phyloP scores from a whole-genome alignment of 2,113 vertebrate genomes.

The Amazona vittata region DNA sequence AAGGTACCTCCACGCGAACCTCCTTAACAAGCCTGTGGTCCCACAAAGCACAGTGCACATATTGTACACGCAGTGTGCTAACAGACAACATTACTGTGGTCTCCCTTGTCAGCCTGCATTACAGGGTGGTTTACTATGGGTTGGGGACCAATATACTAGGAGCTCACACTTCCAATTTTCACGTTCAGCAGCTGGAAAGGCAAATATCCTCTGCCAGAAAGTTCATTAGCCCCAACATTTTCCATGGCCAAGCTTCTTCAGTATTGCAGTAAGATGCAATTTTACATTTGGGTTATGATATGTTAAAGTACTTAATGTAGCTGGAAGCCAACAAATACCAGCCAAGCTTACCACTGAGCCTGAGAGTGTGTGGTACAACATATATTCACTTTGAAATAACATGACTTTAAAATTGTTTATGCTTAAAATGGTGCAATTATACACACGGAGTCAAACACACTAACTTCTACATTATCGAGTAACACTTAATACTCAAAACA shows the following conservation, averaged over 20 bases:
- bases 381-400: background rate
- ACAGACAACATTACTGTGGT: background rate
- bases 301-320: conserved; percentile 11
- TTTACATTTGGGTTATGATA: conserved; percentile 23
- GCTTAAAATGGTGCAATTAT: background rate
- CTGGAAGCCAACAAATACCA: conserved; percentile 34
- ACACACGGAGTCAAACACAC: background rate
- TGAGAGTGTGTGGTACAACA: background rate
- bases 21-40: background rate
- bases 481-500: conserved; percentile 1
- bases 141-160: conserved; percentile 24
- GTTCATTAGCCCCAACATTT: conserved; percentile 47
- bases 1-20: background rate
- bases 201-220: conserved; percentile 57
- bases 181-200: conserved; percentile 55
- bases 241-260: conserved; percentile 20
- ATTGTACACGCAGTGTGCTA: background rate
- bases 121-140: background rate
- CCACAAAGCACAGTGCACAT: background rate
- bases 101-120: background rate
- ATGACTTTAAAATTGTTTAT: conserved; percentile 11
- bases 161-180: conserved; percentile 47
- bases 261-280: conserved; percentile 15
- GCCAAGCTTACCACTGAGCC: background rate
- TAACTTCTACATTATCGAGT: background rate